phyloP scores from a whole-genome alignment of 92 coral and sea anemone species.

The Pocillopora grandis region DNA sequence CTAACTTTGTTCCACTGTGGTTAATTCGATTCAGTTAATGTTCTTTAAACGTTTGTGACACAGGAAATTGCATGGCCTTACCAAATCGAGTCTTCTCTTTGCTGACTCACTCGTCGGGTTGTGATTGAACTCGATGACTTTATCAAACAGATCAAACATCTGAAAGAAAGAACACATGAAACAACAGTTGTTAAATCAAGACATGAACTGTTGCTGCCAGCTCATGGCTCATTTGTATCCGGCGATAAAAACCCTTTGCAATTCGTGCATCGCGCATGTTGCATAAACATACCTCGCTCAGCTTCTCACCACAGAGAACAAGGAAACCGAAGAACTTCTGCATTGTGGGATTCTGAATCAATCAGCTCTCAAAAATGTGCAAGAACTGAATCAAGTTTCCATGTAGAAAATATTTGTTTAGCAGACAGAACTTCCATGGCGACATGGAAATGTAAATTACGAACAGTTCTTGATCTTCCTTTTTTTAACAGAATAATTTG shows the following conservation, averaged over 20 bases:
- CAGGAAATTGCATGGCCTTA: background rate
- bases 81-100: slow-evolving; percentile 79
- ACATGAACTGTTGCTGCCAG: background rate
- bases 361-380: background rate
- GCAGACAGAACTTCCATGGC: slow-evolving; percentile 1
- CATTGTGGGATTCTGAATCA: background rate
- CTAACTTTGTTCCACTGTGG: background rate
- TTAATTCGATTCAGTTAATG: too few species aligned
- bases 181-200: background rate
- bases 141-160: slow-evolving; percentile 80
- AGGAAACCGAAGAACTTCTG: background rate
- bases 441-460: slow-evolving; percentile 23
- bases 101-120: slow-evolving; percentile 92
- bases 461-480: background rate
- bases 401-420: background rate
- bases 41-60: too few species aligned
- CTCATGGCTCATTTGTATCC: background rate
- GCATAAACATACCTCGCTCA: background rate
- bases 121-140: slow-evolving; percentile 77
- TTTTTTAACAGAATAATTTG: background rate
- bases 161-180: slow-evolving; percentile 11
- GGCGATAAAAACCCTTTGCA: background rate
- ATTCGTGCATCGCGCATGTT: background rate
- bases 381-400: background rate
- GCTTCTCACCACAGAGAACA: background rate